Percentiles rank a stretch among this genome's conserved stretches.
phyloP scores from a whole-genome alignment of 2,888 invertebrate genomes.

The Prostheceraeus crozeri region DNA sequence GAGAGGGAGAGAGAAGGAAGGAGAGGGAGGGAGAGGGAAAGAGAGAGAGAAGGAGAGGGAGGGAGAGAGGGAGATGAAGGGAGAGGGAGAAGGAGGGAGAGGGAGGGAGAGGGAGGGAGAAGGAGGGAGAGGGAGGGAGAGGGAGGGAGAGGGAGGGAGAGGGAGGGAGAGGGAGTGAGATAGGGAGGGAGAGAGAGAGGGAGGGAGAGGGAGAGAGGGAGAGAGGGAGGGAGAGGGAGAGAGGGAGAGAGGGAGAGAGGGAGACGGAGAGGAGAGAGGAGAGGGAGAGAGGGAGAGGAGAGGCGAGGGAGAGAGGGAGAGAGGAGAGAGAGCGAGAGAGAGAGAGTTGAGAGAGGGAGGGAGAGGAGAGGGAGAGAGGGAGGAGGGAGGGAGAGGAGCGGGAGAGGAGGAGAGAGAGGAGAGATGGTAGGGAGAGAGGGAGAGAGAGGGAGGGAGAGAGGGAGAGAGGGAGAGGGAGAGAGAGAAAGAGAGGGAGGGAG shows the following conservation, averaged over 20 bases:
- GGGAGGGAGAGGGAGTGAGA: background rate
- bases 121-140: background rate
- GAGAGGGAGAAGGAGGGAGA: background rate
- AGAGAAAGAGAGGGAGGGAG: background rate
- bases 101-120: conserved; percentile 8
- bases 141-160: background rate
- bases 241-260: too few relatives aligned
- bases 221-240: too few relatives aligned
- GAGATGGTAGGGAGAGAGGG: background rate
- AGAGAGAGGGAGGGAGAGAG: conserved; percentile 4
- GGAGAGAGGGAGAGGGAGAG: too few relatives aligned
- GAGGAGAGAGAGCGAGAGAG: background rate
- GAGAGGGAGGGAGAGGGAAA: background rate
- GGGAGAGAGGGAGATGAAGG: background rate
- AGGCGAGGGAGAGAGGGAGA: background rate
- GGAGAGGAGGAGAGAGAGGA: background rate
- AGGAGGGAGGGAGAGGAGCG: background rate
- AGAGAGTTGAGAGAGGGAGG: background rate
- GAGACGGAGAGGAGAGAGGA: too few relatives aligned
- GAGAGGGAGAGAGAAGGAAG: conserved; percentile 8
- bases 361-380: too few relatives aligned
- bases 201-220: background rate
- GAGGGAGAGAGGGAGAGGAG: background rate
- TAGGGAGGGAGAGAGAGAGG: background rate
- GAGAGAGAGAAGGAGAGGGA: background rate